A percentile compares a stretch with the other conserved stretches of the same genome.
Evolutionary conservation across 2,888 invertebrate species (phyloP).

Genomic region (Campaea margaritaria): DNA sequence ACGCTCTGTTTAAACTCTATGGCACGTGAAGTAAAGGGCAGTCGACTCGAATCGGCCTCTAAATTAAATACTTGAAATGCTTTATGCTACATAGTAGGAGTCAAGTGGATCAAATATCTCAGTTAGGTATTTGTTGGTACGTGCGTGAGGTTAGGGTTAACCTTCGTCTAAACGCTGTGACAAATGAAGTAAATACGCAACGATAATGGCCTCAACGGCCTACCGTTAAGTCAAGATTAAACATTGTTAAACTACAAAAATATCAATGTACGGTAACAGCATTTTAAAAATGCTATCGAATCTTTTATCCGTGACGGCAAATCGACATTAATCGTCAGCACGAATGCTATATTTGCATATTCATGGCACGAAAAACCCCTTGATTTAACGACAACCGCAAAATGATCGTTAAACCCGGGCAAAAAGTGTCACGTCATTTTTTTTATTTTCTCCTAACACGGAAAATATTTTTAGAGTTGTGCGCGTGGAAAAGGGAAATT

Average conservation of each 20-base stretch:
- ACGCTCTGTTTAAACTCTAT: slow-evolving; percentile 49
- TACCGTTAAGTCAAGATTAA: not conserved
- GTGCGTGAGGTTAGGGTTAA: slow-evolving; percentile 5
- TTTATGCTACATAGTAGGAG: slow-evolving; percentile 21
- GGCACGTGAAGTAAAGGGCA: slow-evolving; percentile 47
- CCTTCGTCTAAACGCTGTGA: not conserved
- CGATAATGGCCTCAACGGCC: no score
- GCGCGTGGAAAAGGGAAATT: slow-evolving; percentile 21
- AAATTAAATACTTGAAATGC: slow-evolving; percentile 33
- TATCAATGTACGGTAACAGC: slow-evolving; percentile 51
- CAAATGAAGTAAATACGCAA: no score
- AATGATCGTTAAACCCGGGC: slow-evolving; percentile 63
- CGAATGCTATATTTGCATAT: slow-evolving; percentile 71
- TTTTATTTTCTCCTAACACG: slow-evolving; percentile 55
- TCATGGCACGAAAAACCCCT: slow-evolving; percentile 66
- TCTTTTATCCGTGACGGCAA: slow-evolving; percentile 57
- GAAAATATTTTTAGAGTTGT: slow-evolving; percentile 49
- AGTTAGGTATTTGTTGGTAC: slow-evolving; percentile 6
- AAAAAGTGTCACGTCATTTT: slow-evolving; percentile 66
- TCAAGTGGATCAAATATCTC: slow-evolving; percentile 3
- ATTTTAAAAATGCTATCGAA: slow-evolving; percentile 47
- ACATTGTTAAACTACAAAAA: slow-evolving; percentile 12
- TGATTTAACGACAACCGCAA: slow-evolving; percentile 66
- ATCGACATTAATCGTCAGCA: slow-evolving; percentile 64
- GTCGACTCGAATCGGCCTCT: slow-evolving; percentile 14